phyloP scores from a whole-genome alignment of 2,888 invertebrate species.

The Heliconius sara region DNA sequence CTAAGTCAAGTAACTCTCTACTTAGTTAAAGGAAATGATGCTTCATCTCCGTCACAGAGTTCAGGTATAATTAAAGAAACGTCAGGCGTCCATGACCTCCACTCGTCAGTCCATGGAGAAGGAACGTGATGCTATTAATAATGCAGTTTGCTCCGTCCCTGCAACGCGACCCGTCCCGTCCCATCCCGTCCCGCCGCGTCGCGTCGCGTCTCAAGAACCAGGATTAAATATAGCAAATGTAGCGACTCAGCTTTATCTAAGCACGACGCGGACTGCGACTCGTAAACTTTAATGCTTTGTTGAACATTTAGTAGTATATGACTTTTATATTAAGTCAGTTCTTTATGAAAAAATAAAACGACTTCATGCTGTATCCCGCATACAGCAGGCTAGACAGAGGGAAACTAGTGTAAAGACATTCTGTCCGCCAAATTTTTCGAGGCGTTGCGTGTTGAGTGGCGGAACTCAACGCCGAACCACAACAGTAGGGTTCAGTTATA shows the following conservation, averaged over 20 bases:
- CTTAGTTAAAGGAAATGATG: background rate
- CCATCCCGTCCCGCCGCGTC: background rate
- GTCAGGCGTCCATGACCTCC: background rate
- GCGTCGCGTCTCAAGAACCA: background rate
- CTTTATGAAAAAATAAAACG: no score
- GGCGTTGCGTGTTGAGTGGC: no score
- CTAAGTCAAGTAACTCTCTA: background rate
- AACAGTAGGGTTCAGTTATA: no score
- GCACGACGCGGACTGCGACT: background rate
- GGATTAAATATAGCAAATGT: background rate
- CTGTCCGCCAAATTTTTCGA: no score
- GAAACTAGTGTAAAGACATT: no score
- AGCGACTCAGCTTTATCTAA: constrained; percentile 1
- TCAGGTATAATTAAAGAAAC: constrained; percentile 28
- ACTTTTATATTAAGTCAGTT: no score
- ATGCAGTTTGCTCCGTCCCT: background rate
- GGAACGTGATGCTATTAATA: constrained; percentile 13
- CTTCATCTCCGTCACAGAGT: background rate
- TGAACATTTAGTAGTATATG: no score
- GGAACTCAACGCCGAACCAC: no score
- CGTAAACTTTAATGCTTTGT: background rate
- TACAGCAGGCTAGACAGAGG: no score
- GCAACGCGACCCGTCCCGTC: background rate
- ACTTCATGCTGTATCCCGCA: no score
- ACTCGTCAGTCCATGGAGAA: background rate